phyloP scores from a whole-genome alignment of 2,888 invertebrate species.

The Arctia plantaginis region DNA sequence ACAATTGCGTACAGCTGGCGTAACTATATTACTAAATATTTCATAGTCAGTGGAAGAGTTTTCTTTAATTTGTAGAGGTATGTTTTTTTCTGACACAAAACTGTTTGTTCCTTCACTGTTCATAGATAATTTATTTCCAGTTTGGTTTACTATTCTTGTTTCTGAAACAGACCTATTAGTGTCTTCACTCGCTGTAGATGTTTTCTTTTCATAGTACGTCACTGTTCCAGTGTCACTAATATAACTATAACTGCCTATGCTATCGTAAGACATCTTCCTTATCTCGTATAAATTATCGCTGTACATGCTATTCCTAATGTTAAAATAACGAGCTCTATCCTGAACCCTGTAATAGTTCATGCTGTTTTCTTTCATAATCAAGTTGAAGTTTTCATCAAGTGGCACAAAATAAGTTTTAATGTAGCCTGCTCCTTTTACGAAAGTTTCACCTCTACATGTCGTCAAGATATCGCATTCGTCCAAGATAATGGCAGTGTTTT shows the following conservation, averaged over 20 bases:
- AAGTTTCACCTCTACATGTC: constrained; percentile 89
- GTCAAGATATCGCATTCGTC: constrained; percentile 90
- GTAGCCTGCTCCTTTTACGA: constrained; percentile 90
- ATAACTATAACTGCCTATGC: constrained; percentile 43
- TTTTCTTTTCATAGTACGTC: constrained; percentile 12
- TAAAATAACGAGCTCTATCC: constrained; percentile 63
- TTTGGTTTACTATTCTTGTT: not conserved
- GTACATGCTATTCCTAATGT: constrained; percentile 57
- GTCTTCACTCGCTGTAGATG: constrained; percentile 25
- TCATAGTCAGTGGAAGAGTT: not conserved
- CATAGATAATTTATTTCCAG: not conserved
- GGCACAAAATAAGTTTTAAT: constrained; percentile 91
- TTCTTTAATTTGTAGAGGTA: not conserved
- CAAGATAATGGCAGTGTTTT: constrained; percentile 90
- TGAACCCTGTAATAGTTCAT: constrained; percentile 65
- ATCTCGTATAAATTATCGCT: constrained; percentile 49
- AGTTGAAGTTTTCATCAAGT: constrained; percentile 87
- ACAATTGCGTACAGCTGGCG: not conserved
- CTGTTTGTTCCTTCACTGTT: not conserved
- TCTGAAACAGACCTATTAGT: constrained; percentile 31
- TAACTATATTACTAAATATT: not conserved
- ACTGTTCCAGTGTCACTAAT: constrained; percentile 26
- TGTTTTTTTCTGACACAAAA: not conserved
- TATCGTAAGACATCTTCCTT: constrained; percentile 55
- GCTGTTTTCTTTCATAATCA: constrained; percentile 76